Evolutionary conservation across 2,113 vertebrate species (phyloP).

Genomic region (Dipodomys stephensi): DNA sequence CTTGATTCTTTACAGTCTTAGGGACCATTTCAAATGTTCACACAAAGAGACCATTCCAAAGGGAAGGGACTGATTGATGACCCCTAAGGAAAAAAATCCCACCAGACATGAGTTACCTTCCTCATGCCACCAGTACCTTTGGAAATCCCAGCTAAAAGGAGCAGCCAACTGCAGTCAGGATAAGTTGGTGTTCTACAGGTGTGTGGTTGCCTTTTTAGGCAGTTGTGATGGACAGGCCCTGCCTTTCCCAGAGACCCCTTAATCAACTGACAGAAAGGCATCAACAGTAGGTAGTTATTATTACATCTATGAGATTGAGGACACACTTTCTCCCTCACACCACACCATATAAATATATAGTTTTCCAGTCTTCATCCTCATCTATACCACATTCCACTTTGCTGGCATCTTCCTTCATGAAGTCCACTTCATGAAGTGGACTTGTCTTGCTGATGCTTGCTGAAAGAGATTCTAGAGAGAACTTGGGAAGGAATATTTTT

Average conservation of each 20-base stretch:
- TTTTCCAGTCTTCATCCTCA: conserved; percentile 82
- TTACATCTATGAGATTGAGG: conserved; percentile 67
- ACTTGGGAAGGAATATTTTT: neutral
- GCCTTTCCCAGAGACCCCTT: neutral
- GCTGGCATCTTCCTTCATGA: conserved; percentile 76
- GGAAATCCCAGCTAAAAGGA: neutral
- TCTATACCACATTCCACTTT: conserved; percentile 80
- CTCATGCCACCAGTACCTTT: no score
- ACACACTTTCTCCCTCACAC: neutral
- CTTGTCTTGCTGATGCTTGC: conserved; percentile 48
- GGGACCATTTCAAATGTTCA: neutral
- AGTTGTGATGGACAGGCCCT: neutral
- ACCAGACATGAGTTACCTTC: neutral
- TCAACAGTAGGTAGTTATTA: neutral
- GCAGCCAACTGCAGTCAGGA: neutral
- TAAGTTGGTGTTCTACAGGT: neutral
- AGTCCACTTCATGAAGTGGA: conserved; percentile 52
- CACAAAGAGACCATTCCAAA: neutral
- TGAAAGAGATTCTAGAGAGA: neutral
- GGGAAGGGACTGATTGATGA: neutral
- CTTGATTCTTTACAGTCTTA: neutral
- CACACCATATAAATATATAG: neutral
- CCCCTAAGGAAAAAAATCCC: neutral
- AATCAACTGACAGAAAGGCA: neutral
- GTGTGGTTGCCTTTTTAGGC: neutral